Evolutionary conservation across 2,113 vertebrate genomes (phyloP).

Genomic region (Marcusenius ussheri): DNA sequence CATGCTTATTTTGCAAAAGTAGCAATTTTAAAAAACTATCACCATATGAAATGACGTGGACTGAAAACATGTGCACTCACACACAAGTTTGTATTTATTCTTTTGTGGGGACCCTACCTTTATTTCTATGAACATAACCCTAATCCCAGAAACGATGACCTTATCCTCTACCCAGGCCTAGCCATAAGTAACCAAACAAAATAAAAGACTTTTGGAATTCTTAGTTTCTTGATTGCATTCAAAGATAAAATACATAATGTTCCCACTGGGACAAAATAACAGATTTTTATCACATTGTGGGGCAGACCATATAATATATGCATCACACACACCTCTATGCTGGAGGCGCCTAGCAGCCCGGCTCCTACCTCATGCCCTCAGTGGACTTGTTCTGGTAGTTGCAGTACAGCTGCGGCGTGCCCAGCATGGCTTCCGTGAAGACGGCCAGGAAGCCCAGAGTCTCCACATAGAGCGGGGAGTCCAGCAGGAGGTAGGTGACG

Average conservation of each 20-base stretch:
- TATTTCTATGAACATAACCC: not conserved
- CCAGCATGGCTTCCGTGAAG: slow-evolving; percentile 90
- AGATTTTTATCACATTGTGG: not conserved
- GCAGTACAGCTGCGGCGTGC: slow-evolving; percentile 84
- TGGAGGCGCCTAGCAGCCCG: no score
- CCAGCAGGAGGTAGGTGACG: slow-evolving; percentile 86
- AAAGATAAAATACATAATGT: not conserved
- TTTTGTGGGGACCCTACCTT: not conserved
- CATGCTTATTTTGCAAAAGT: not conserved
- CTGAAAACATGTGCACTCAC: not conserved
- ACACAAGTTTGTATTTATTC: not conserved
- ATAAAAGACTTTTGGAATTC: not conserved
- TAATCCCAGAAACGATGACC: not conserved
- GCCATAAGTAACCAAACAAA: not conserved
- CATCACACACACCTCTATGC: not conserved
- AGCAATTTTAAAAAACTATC: not conserved
- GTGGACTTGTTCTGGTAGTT: slow-evolving; percentile 88
- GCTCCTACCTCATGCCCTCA: slow-evolving; percentile 87
- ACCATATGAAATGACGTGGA: not conserved
- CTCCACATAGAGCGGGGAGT: slow-evolving; percentile 83
- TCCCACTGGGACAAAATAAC: not conserved
- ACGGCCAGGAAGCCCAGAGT: slow-evolving; percentile 86
- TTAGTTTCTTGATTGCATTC: not conserved
- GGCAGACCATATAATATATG: not conserved
- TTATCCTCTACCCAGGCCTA: not conserved